Conservation (phyloP, 2,888 invertebrate genomes). For the Oscheius onirici region DNA sequence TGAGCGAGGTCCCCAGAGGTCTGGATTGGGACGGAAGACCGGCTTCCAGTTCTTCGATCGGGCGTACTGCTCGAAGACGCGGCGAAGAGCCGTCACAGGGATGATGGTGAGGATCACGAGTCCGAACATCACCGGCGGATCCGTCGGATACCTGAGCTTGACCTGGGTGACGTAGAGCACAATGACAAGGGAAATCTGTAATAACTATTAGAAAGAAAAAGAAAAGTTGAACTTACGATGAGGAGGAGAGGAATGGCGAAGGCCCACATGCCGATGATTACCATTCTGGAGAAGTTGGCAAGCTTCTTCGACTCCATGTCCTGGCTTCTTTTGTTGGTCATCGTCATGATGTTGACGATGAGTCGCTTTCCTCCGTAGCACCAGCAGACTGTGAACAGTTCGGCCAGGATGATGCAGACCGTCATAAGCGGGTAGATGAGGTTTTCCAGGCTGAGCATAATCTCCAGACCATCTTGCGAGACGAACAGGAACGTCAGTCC, state of each 20-base stretch:
- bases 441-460: not conserved
- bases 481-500: not conserved
- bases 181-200: not conserved
- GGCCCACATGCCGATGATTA: not conserved
- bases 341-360: not conserved
- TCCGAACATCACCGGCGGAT: not conserved
- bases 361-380: not conserved
- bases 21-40: slow-evolving; percentile 14
- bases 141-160: not conserved
- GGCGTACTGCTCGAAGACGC: not conserved
- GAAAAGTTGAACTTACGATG: not conserved
- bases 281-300: not conserved
- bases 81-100: not conserved
- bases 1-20: slow-evolving; percentile 20
- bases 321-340: not conserved
- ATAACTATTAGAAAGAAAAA: not conserved
- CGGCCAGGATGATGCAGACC: not conserved
- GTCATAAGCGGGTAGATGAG: not conserved
- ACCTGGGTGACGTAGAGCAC: not conserved
- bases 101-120: not conserved
- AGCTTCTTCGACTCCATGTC: too few species aligned
- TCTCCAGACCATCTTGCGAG: not conserved
- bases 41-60: not conserved
- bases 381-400: not conserved
- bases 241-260: not conserved